Base-by-base conservation (phyloP, 2,113 vertebrate genomes). In the Nestor notabilis region DNA sequence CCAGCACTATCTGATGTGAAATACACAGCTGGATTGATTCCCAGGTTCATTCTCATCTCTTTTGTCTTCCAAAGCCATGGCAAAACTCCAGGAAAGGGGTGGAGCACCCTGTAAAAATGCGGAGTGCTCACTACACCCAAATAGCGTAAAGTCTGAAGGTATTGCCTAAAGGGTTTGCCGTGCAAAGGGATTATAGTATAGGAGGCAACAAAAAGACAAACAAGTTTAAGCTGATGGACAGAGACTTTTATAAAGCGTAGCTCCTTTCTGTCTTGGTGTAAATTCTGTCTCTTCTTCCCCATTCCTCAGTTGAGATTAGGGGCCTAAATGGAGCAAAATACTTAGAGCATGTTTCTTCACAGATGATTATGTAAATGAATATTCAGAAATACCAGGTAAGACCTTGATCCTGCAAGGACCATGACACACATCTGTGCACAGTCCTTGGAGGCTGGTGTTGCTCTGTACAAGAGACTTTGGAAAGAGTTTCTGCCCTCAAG, bases 1-100 rank as follows among this genome's bases (percentile, higher is more conserved):
- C 50, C 76, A 84, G 19, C 35, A 75, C 71, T 74, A 35, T 81
- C 64, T 87, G 50, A 56, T 87, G 44, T 78, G 56, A 82, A 71
- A 91, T 60, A 35, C 35, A 25, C 33, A 76, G 64, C 80, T 97
- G 94, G 69, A 87, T 82, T 81, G 68, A 55, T 55, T 96, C 80
- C 83, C 64, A 78, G 43, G 66, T 53, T 68, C 55, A 21, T 66
- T 83, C 63, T 90, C 79, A 58, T 89, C 68, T 70, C 72, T 83
- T 43, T 58, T 25, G 21, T 81, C 55, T 93, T 83, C 31, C 33
- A 95, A 68, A 81, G 61, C 63, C 9, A 3, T 44, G 64, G 90
- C 60, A 60, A 52, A 83, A 1, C 37, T 78, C 80, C 82, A 87
- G 76, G 60, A 58, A 68, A 83, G 76, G 47, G 33, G 47, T 71